A percentile compares a stretch with the other conserved stretches of the same genome.
Conservation (phyloP, 2,888 invertebrate species). For the Sinotaia quadrata region DNA sequence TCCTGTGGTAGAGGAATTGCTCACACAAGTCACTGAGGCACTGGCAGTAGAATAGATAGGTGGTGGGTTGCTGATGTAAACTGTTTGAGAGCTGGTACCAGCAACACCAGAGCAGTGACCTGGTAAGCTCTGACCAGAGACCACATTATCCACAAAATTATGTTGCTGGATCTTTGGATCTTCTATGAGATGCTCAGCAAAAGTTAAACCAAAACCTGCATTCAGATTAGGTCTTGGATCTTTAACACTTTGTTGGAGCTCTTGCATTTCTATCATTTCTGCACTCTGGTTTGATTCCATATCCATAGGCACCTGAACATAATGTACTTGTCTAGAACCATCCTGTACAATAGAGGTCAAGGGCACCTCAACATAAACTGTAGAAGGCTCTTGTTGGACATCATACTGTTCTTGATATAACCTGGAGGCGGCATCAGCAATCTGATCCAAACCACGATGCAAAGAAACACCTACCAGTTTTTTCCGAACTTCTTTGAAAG, state of each 20-base stretch:
- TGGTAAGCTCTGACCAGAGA: neutral
- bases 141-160: constrained; percentile 16
- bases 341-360: neutral
- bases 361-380: neutral
- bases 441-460: constrained; percentile 31
- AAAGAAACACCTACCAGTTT: neutral
- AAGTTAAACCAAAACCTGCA: too few species aligned
- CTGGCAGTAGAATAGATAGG: neutral
- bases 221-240: too few species aligned
- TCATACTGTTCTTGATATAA: constrained; percentile 32
- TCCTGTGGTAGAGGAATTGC: neutral
- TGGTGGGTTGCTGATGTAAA: neutral
- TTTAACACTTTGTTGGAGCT: too few species aligned
- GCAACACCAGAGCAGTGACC: neutral
- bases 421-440: constrained; percentile 35
- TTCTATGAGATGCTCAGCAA: too few species aligned
- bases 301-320: constrained; percentile 12
- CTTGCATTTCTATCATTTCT: too few species aligned
- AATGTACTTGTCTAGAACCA: neutral
- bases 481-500: neutral
- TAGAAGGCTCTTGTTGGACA: neutral
- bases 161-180: constrained; percentile 6
- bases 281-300: neutral
- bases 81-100: neutral
- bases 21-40: constrained; percentile 10